Evolutionary conservation across 2,888 invertebrate species (phyloP).

Genomic region (Lithophane ornitopus): DNA sequence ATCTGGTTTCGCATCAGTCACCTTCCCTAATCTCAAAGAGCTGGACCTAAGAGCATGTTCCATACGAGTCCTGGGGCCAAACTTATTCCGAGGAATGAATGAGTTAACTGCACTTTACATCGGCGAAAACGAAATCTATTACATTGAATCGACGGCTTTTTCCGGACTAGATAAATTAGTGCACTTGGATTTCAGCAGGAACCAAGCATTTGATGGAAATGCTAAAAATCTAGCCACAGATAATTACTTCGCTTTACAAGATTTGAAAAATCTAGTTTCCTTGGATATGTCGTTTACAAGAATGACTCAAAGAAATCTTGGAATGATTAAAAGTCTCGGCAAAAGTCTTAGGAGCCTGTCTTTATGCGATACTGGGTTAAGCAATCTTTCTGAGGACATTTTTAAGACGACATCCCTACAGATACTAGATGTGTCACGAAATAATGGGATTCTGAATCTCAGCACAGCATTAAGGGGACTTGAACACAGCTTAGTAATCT

Average conservation of each 20-base stretch:
- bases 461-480: conserved; percentile 81
- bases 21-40: conserved; percentile 84
- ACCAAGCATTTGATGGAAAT: conserved; percentile 69
- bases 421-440: conserved; percentile 90
- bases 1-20: conserved; percentile 68
- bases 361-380: conserved; percentile 85
- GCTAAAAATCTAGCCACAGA: conserved; percentile 66
- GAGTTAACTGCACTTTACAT: conserved; percentile 87
- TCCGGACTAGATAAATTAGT: conserved; percentile 77
- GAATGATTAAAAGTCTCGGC: conserved; percentile 69
- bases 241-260: conserved; percentile 61
- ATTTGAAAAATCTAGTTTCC: conserved; percentile 72
- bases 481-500: conserved; percentile 80
- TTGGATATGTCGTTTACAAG: conserved; percentile 81
- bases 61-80: conserved; percentile 83
- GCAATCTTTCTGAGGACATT: conserved; percentile 75
- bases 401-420: conserved; percentile 85
- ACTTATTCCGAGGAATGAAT: conserved; percentile 85
- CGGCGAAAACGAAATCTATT: conserved; percentile 88
- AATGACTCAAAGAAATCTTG: conserved; percentile 68
- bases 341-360: conserved; percentile 77
- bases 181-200: conserved; percentile 90
- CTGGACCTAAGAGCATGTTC: conserved; percentile 91
- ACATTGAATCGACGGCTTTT: conserved; percentile 83
- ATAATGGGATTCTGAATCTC: conserved; percentile 80